Evolutionary conservation across 2,797 vertebrate genomes (phyloP).

Genomic region (Lophotriccus pileatus): DNA sequence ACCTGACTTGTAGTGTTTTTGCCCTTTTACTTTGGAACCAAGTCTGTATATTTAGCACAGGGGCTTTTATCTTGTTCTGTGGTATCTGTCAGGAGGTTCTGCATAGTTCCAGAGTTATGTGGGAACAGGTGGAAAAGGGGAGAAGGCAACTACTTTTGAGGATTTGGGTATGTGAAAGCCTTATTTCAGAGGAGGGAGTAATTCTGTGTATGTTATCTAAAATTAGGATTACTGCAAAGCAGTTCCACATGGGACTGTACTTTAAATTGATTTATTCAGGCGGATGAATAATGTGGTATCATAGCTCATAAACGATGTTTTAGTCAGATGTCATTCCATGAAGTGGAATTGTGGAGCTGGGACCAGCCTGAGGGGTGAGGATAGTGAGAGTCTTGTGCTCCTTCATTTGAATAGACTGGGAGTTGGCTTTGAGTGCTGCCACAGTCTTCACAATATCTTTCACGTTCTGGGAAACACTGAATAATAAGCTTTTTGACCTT

Average conservation of each 20-base stretch:
- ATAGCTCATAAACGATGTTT: not conserved
- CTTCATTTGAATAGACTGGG: not conserved
- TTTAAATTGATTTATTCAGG: not conserved
- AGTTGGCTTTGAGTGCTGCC: not conserved
- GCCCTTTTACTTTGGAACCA: not conserved
- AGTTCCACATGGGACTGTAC: accelerated
- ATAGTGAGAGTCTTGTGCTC: not conserved
- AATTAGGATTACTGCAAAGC: not conserved
- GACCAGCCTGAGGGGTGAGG: not conserved
- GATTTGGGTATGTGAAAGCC: not conserved
- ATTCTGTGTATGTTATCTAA: not conserved
- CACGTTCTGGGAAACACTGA: not conserved
- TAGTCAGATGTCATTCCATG: accelerated
- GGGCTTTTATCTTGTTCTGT: not conserved
- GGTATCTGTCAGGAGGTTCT: not conserved
- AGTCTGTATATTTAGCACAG: not conserved
- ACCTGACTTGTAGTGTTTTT: not conserved
- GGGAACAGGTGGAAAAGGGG: not conserved
- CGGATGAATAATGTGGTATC: no score
- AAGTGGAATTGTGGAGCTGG: not conserved
- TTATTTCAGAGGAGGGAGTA: not conserved
- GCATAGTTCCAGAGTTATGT: not conserved
- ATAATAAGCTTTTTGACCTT: not conserved
- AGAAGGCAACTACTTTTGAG: not conserved
- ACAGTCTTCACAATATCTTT: not conserved